Evolutionary conservation across 2,888 invertebrate genomes (phyloP).

Genomic region (Frankliniella intonsa): DNA sequence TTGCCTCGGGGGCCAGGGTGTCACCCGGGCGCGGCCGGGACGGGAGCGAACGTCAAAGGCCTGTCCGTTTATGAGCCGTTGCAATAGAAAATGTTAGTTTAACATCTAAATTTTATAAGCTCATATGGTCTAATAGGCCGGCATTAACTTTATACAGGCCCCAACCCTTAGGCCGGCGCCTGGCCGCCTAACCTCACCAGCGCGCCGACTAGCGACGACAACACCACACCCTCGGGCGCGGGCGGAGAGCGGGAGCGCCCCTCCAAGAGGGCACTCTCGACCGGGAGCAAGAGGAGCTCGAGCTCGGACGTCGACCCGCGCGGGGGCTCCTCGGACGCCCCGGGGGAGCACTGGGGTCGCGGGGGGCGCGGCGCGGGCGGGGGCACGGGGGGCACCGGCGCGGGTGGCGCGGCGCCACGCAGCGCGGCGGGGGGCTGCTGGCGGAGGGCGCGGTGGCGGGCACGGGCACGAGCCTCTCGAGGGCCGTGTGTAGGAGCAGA

Average conservation of each 20-base stretch:
- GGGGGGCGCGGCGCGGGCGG: background rate
- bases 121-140: background rate
- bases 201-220: background rate
- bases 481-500: slow-evolving; percentile 7
- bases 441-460: background rate
- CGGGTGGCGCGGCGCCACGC: background rate
- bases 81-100: too few species aligned
- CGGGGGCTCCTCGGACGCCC: background rate
- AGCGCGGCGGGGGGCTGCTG: background rate
- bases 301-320: too few species aligned
- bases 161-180: slow-evolving; percentile 4
- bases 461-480: background rate
- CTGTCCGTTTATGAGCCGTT: background rate
- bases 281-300: background rate
- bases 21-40: too few species aligned
- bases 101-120: too few species aligned
- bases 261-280: background rate
- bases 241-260: background rate
- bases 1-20: background rate
- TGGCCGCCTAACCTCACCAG: slow-evolving; percentile 1
- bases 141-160: too few species aligned
- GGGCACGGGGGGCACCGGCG: background rate
- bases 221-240: background rate
- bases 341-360: background rate
- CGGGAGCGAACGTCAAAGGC: background rate